These are phyloP conservation scores for Pipistrellus kuhlii DNA, from an alignment of 2,797 vertebrate genomes.

Conservation along the genomic window DNA sequence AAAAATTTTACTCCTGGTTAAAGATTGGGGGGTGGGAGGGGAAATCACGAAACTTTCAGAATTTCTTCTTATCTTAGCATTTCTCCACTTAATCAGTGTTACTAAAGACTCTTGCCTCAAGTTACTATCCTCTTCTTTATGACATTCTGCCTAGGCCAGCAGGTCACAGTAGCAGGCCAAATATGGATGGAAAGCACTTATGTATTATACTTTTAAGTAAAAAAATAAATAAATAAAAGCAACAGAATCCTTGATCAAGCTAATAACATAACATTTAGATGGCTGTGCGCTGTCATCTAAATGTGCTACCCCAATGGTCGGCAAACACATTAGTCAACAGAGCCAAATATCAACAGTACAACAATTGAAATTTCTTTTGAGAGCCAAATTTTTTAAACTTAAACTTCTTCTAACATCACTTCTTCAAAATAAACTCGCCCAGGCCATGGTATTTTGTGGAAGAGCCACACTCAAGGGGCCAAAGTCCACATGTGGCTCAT, in stretches of 20 bases:
- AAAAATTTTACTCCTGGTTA: background rate
- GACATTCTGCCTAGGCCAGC: background rate
- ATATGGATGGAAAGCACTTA: background rate
- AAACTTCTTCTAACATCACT: no score
- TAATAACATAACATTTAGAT: no score
- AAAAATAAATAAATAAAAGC: background rate
- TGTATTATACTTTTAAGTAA: background rate
- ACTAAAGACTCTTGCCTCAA: background rate
- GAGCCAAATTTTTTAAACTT: no score
- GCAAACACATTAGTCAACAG: no score
- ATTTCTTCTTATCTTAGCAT: background rate
- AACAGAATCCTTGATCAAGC: background rate
- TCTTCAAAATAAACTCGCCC: no score
- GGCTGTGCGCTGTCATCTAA: no score
- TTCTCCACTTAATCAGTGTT: background rate
- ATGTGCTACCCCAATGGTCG: no score
- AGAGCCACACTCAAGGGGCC: no score
- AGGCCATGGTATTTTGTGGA: no score
- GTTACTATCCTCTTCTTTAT: background rate
- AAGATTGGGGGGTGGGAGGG: background rate
- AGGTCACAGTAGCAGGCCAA: background rate
- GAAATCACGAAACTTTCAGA: background rate
- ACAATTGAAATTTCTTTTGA: no score
- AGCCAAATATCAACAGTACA: no score
- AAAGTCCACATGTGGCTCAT: no score